Evolutionary conservation across 2,113 vertebrate genomes (phyloP), one percentile per base, ranked within the genome.

Genomic region (Aspidoscelis tigris): DNA sequence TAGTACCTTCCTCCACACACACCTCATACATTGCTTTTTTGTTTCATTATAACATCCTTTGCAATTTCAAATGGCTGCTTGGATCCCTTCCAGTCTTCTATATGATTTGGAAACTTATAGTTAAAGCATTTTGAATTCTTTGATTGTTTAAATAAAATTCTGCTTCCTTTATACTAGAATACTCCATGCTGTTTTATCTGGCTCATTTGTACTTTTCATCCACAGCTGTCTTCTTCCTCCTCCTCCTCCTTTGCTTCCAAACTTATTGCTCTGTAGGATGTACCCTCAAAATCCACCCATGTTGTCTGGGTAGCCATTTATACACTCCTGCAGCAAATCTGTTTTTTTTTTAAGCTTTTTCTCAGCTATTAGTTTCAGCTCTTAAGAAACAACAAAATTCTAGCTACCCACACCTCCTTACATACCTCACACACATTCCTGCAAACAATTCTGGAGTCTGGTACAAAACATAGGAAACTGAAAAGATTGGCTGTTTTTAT

Each of bases 71-170:
- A 74, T 3, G 22, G 61, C 58, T 65, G 55, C 8, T 47, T 66
- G 83, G 77, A 64, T 80, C 61, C 65, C 61, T 80, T 73, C 77
- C 77, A 74, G 58, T 50, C 20, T 7, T 16, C 61, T 39, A 22
- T 85, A 65, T 85, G 66, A 33, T 43, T 84, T 84, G 76, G 39
- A 64, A 72, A 72, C 53, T 84, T 84, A 16, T 74, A 43, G 74
- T 70, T 74, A 73, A 80, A 85, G n/a, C 77, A 47, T 85, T 85
- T 66, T 41, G 69, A 69, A 70, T 76, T 68, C 71, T 81, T 16
- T 3, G 44, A 73, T 79, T 80, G 79, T 65, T 65, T 84, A 84
- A 79, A 84, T 65, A 79, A 76, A 76, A 39, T 55, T 43, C 70
- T 41, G 65, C 47, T 83, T 24, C 39, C 43, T 83, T 76, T 73